phyloP scores from a whole-genome alignment of 2,888 invertebrate genomes.

The Cremastobaeus sp. region DNA sequence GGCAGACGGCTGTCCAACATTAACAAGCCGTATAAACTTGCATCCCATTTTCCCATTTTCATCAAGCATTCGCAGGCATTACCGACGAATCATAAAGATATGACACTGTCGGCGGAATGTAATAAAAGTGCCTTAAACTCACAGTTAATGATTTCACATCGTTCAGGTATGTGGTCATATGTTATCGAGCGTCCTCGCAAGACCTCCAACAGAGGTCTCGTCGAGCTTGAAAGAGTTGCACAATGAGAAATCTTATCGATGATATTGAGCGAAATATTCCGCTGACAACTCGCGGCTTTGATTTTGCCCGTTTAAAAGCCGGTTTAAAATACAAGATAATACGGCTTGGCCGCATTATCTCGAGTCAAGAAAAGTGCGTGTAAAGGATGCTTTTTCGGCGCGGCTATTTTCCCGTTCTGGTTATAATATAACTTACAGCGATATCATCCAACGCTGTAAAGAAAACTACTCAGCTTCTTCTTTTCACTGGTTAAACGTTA shows the following conservation, averaged over 20 bases:
- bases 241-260: constrained; percentile 1
- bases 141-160: constrained; percentile 20
- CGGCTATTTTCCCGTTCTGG: no score
- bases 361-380: no score
- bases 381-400: no score
- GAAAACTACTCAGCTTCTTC: background rate
- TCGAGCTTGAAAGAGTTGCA: background rate
- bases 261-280: no score
- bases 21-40: constrained; percentile 23
- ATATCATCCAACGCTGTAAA: no score
- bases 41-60: constrained; percentile 24
- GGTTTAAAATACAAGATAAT: no score
- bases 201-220: no score
- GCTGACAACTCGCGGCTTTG: constrained; percentile 2
- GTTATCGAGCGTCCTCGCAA: no score
- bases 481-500: constrained; percentile 8
- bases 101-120: constrained; percentile 2
- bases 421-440: no score
- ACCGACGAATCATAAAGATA: constrained; percentile 45
- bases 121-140: constrained; percentile 14
- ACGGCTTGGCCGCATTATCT: no score
- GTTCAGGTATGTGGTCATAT: constrained; percentile 18
- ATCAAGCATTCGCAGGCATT: constrained; percentile 12
- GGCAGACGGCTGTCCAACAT: constrained; percentile 15
- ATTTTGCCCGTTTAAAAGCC: constrained; percentile 2